Evolutionary conservation across 2,113 vertebrate species (phyloP).

Genomic region (Ictalurus furcatus): DNA sequence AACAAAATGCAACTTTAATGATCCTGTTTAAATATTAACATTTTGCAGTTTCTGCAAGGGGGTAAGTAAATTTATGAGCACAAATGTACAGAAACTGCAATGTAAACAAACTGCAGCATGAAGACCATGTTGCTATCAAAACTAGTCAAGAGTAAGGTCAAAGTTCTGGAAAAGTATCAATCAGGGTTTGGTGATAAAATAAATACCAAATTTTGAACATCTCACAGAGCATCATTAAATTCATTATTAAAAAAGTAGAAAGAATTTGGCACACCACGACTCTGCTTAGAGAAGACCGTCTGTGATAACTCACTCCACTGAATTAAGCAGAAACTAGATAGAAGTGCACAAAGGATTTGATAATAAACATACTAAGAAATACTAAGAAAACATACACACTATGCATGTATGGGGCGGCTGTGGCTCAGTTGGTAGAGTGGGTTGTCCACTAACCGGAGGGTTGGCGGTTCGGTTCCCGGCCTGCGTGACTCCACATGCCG

Average conservation of each 20-base stretch:
- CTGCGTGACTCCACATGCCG: too few relatives aligned
- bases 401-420: too few relatives aligned
- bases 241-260: not conserved
- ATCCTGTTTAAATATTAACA: too few relatives aligned
- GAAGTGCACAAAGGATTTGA: not conserved
- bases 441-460: too few relatives aligned
- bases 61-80: too few relatives aligned
- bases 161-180: not conserved
- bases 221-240: not conserved
- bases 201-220: not conserved
- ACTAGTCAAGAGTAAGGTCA: not conserved
- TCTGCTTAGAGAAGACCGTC: not conserved
- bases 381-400: too few relatives aligned
- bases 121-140: not conserved
- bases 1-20: too few relatives aligned
- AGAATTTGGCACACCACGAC: not conserved
- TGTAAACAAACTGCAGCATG: not conserved
- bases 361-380: not conserved
- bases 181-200: not conserved
- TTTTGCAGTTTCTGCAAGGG: too few relatives aligned
- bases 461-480: too few relatives aligned
- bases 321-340: not conserved
- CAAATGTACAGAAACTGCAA: not conserved
- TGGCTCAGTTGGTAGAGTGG: too few relatives aligned
- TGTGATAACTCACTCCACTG: not conserved